Conservation (phyloP, 2,113 vertebrate species). For the Rhynchomys soricoides region DNA sequence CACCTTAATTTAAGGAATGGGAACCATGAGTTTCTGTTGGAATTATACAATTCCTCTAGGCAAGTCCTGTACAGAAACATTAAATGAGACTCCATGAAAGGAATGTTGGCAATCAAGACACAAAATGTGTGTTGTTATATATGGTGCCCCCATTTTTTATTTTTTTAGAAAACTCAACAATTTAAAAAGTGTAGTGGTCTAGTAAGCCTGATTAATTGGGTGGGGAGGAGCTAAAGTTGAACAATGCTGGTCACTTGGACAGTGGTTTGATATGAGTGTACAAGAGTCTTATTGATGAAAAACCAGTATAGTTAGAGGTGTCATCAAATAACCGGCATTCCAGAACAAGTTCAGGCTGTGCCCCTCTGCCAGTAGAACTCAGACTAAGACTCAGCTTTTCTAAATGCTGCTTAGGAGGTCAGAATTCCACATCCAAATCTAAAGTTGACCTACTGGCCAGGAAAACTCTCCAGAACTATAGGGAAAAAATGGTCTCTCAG, state of each 20-base stretch:
- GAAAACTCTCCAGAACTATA: not conserved
- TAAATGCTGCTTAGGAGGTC: not conserved
- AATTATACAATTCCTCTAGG: not conserved
- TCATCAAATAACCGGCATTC: not conserved
- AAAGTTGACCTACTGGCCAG: not conserved
- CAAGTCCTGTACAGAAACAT: not conserved
- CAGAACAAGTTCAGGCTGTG: not conserved
- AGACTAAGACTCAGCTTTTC: not conserved
- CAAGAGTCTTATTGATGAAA: not conserved
- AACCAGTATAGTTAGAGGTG: not conserved
- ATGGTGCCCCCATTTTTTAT: not conserved
- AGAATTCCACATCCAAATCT: not conserved
- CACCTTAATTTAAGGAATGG: not conserved
- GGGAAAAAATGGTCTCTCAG: not conserved
- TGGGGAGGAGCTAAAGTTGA: not conserved
- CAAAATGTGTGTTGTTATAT: not conserved
- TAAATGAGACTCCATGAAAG: not conserved
- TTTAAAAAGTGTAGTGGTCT: not conserved
- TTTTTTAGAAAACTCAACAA: not conserved
- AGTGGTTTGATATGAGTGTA: fast-evolving
- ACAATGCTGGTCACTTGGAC: not conserved
- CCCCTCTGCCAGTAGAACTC: not conserved
- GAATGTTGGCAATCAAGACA: not conserved
- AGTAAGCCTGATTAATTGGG: not conserved
- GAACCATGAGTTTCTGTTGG: not conserved